These are phyloP conservation scores for Invenusta paracnida DNA, from an alignment of 2,888 invertebrate species.

Conservation along the genomic window DNA sequence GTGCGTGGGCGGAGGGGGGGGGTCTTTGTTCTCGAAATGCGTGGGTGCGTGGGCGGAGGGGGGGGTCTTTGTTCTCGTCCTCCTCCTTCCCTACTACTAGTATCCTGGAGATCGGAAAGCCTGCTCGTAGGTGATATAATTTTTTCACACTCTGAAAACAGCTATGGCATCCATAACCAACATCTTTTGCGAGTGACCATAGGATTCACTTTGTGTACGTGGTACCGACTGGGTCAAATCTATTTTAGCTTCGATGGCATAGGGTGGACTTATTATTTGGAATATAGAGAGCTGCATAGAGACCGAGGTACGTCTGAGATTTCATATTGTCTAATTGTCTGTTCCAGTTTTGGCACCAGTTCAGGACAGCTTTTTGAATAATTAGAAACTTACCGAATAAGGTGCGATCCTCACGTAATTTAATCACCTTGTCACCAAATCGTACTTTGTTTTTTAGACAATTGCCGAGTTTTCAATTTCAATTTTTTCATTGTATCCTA, in stretches of 20 bases:
- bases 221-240: neutral
- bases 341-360: neutral
- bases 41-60: too few species aligned
- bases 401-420: neutral
- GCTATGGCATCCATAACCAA: neutral
- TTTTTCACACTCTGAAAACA: neutral
- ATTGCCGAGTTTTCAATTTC: neutral
- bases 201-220: neutral
- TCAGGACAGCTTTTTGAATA: neutral
- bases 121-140: neutral
- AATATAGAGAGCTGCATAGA: neutral
- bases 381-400: neutral
- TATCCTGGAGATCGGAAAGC: neutral
- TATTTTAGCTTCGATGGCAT: neutral
- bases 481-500: neutral
- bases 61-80: too few species aligned
- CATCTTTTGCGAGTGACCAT: neutral
- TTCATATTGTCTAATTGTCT: neutral
- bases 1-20: too few species aligned
- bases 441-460: neutral
- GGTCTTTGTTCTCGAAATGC: too few species aligned
- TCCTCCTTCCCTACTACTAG: too few species aligned
- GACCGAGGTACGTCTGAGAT: neutral
- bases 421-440: neutral
- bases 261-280: conserved; percentile 15